Evolutionary conservation across 2,888 invertebrate genomes (phyloP), one percentile per base, ranked within the genome.

Genomic region (Sepioteuthis lessoniana): DNA sequence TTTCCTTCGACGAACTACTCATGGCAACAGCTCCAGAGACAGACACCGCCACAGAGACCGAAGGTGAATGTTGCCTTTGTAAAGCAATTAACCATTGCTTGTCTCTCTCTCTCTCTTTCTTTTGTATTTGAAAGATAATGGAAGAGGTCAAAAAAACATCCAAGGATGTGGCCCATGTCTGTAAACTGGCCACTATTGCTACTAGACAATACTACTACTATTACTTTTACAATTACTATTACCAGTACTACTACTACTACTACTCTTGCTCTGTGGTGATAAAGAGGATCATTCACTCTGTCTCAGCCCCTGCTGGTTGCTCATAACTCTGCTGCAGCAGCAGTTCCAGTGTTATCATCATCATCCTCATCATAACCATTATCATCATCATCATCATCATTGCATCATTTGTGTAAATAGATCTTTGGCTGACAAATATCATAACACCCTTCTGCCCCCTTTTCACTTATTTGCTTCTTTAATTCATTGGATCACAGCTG

Each of bases 1-100:
- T 97, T 99, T 98, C 97, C 97, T 99, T 94, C 98, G 98, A 98
- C 98, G 98, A 96, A 98, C 98, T 28, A 96, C 97, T 16, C 96
- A 96, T 94, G 95, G 95, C 25, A 94, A 94, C 92, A 94, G 94
- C 47, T 90, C 92, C 37, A 94, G 94, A 90, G 93, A 94, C 90
- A 94, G 95, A 92, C 94, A 94, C 46, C 91, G 95, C 91, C 95
- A 95, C 91, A 93, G 95, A 91, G 96, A 96, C 47, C 94, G 94
- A 35, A 47, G 93, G 38, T 93, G 55, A 93, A 60, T 3, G 13
- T 13, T 76, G 76, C 16, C 19, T 76, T 76, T 76, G 76, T 76
- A 2, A 35, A 76, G 55, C 55, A 55, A 55, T 55, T 55, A 25
- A 1, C 25, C 7, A 25, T 55, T 55, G 55, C 55, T 55, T 25